Base-by-base conservation (phyloP, 2,888 invertebrate genomes). In the Drosophila picticornis region DNA sequence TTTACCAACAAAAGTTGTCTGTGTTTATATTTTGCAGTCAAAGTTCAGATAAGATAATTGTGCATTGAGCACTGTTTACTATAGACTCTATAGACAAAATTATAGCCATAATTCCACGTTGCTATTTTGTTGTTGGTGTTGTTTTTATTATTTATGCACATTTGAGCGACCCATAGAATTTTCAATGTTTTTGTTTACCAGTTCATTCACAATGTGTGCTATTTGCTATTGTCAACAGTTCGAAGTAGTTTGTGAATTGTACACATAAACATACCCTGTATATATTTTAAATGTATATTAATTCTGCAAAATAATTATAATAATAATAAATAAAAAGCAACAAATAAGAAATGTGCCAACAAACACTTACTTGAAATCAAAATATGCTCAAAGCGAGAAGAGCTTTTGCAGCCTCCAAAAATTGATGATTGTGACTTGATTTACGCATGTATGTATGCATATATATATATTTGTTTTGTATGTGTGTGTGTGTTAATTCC, bases 41-140 rank as follows among this genome's bases (percentile, higher is more conserved):
- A 29, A 51, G 34, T 70, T 51, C 32, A 51, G 51, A 69, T 69
- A 51, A 58, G 68, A 58, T 57, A 50, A 48, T 48, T 38, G 48
- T 10, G n/a, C 31, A 46, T 16, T 63, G n/a, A 34, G 40, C 36
- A 4, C 13, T 10, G 53, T 25, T 48, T 40, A 32, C 25, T 25
- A 19, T 10, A 36, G 25, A 19, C n/a, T 25, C 31, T 31, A 31
- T 55, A 32, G 31, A 13, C 13, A 34, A 11, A 34, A 13, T 34
- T 32, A 46, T 13, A 59, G 25, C 4, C 16, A 10, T 13, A n/a
- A 31, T 51, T 51, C 2, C n/a, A 5, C 3, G 2, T 10, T 22
- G 40, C 13, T 13, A 13, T 29, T 27, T 38, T 31, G n/a, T 34
- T 55, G n/a, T 22, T 43, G 4, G 13, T 40, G 4, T 10, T 36